Evolutionary conservation across 1,140 invertebrate genomes (phyloP), one percentile per base, ranked within the genome.

Genomic region (Aphelinus certus): DNA sequence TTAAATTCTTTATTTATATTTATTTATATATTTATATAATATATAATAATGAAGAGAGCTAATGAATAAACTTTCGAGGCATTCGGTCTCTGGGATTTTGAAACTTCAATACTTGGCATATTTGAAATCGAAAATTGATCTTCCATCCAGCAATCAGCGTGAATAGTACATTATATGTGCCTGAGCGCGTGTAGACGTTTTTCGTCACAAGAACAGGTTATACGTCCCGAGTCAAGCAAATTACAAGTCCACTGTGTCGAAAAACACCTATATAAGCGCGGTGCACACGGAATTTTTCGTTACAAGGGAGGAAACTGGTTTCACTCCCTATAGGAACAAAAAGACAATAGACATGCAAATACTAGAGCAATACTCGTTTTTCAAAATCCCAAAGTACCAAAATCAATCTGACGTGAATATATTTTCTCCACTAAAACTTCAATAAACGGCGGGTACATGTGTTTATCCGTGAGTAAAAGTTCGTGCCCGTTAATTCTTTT

Each of bases 11-110:
- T 55, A 58, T 76, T 10, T 61, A 75, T 70, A 57, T 26, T 26
- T 26, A 26, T 26, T 26, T 26, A 26, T 76, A 56, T 71, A 71
- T 71, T 45, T 71, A 62, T 71, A 71, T 71, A 71, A 71, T 71
- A 61, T 71, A 71, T 62, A 62, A 61, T 68, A 65, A 71, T 76
- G 43, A 53, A 73, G 47, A 67, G 49, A 65, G 43, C 48, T 77
- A 77, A 71, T 77, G 66, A 77, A 77, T 77, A 71, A 75, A 66
- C 55, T 10, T 74, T 75, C 9, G 67, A 60, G 6, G 47, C n/a
- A 10, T 43, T 42, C 3, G 6, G 2, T 6, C n/a, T 73, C 55
- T n/a, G 47, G 49, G 57, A 67, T 55, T 51, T 55, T 9, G n/a
- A 73, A 55, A 47, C 26, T 26, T 26, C 26, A 26, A 26, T 26